Conservation (phyloP, 2,888 invertebrate species). For the Parascotia fuliginaria region DNA sequence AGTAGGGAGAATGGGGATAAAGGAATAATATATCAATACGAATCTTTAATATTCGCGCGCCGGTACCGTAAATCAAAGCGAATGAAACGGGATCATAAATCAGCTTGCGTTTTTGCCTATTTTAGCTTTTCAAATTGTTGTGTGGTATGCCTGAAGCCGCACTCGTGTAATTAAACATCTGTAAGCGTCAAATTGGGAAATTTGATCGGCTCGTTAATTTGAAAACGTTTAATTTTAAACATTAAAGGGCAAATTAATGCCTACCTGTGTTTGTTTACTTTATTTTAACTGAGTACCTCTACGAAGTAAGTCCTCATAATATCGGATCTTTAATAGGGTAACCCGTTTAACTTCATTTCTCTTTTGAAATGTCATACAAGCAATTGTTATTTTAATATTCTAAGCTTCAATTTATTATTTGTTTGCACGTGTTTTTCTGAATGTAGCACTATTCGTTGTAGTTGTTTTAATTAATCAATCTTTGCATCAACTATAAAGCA, state of each 20-base stretch:
- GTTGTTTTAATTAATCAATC: too few relatives aligned
- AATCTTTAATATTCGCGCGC: constrained; percentile 84
- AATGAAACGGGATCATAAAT: constrained; percentile 80
- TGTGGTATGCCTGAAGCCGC: constrained; percentile 36
- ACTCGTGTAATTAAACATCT: constrained; percentile 25
- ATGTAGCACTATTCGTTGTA: too few relatives aligned
- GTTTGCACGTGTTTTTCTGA: too few relatives aligned
- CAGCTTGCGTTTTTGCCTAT: constrained; percentile 62
- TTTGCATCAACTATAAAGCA: too few relatives aligned
- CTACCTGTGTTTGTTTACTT: not conserved
- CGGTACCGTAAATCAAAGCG: constrained; percentile 80
- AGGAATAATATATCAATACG: constrained; percentile 86
- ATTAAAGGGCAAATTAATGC: not conserved
- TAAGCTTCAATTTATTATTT: too few relatives aligned
- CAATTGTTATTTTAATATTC: too few relatives aligned
- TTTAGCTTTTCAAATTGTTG: constrained; percentile 58
- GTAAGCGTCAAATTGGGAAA: constrained; percentile 11
- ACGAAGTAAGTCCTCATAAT: too few relatives aligned
- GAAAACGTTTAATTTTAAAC: not conserved
- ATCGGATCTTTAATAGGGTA: too few relatives aligned
- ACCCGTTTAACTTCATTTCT: too few relatives aligned
- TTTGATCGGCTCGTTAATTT: constrained; percentile 1
- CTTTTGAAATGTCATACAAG: too few relatives aligned
- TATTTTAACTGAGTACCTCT: too few relatives aligned
- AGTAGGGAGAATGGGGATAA: constrained; percentile 81